Base-by-base conservation (phyloP, 1,140 invertebrate genomes). In the Hylaeus volcanicus region DNA sequence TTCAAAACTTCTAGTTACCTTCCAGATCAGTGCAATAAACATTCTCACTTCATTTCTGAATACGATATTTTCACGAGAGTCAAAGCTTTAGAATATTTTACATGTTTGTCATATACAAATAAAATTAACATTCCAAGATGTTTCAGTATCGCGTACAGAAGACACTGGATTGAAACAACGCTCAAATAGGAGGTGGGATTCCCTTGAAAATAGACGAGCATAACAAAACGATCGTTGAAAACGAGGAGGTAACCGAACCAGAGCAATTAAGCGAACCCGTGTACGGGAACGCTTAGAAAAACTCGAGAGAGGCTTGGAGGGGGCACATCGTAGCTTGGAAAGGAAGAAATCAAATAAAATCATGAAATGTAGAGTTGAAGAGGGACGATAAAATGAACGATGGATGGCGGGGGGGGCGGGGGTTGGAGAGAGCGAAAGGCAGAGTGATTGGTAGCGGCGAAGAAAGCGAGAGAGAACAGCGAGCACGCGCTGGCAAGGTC, bases 391-490 rank as follows among this genome's bases (percentile, higher is more conserved):
- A 56, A 37, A 73, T 12, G 51, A 41, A 11, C 14, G 61, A 4
- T 0, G 41, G 1, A 51, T 1, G 39, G n/a, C 1, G 64, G 1
- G 14, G 6, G 26, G 3, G 11, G 9, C 1, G 9, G 26, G 9
- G 63, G 63, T 1, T 5, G 26, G 4, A 3, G 48, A 4, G 76
- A 51, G 37, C 45, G 39, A 43, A 3, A 39, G 39, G 48, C 14
- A 45, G 48, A 56, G 48, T 63, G 69, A 79, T 73, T 72, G 51
- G 51, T 65, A 56, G 6, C n/a, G 63, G 41, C n/a, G n/a, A 68
- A 60, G 71, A 53, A 80, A 75, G 64, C 15, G 45, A 15, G 8
- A 6, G 6, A 43, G 39, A 71, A 37, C 5, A 48, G 26, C 11
- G 43, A 12, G 75, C 56, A 26, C 45, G 66, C 45, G 74, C 48